Evolutionary conservation across 1,140 invertebrate species (phyloP), one percentile per base, ranked within the genome.

Genomic region (Tenebrio molitor): DNA sequence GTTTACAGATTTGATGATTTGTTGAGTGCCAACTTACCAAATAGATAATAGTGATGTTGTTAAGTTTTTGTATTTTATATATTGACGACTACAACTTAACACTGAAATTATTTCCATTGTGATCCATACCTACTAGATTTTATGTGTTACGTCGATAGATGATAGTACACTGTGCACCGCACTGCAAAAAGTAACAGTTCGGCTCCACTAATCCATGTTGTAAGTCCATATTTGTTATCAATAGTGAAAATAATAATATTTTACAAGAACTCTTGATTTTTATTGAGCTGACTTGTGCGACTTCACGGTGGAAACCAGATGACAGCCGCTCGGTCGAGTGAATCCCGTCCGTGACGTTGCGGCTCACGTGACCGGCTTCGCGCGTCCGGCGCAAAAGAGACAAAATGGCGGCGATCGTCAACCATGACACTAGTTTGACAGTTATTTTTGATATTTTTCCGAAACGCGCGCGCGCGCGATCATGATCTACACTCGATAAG

Each of bases 21-120:
- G 74, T 79, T 79, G 81, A 82, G 81, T 82, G 81, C 81, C 81
- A 82, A 82, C n/a, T 77, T 80, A 80, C 78, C 74, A 75, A 72
- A 65, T 73, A 66, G 73, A 58, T 19, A 19, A 34, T 74, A 75
- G 70, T 76, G 67, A 76, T 75, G 71, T 77, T 75, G 71, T 78
- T 76, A 79, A 77, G 70, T 76, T 77, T 75, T 73, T 71, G 69
- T 71, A 69, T 77, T 75, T 73, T 78, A 74, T 62, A 67, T 58
- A 63, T 53, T 69, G 67, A 50, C n/a, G 15, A 41, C 25, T 23
- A 29, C 25, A 29, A 29, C 25, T 29, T 29, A 4, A 29, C 34
- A 14, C 19, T 19, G 12, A 58, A 58, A 12, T 58, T 14, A 58
- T 58, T 58, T 53, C 19, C 46, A 53, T 53, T 58, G 50, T 58